Evolutionary conservation across 2,888 invertebrate genomes (phyloP), one percentile per base, ranked within the genome.

Genomic region (Caenorhabditis drosophilae): DNA sequence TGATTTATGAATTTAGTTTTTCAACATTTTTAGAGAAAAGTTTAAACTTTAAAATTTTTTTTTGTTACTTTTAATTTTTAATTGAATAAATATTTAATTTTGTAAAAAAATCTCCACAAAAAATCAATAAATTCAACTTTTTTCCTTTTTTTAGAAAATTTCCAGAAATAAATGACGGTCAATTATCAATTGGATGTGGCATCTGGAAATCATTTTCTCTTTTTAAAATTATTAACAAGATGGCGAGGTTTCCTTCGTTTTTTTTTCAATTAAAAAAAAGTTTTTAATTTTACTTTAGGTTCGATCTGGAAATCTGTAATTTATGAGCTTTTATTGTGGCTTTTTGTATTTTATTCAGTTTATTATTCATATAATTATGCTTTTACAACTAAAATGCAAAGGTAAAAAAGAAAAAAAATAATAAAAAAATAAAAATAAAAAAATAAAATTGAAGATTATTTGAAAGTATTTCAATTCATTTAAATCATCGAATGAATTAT

Each of bases 121-220:
- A 4, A 12, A n/a, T 9, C 36, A n/a, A n/a, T 12, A n/a, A 4
- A n/a, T n/a, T 4, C 36, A 36, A 36, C 4, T 36, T 4, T n/a
- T 4, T 36, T 36, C 7, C n/a, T 4, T 42, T 31, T 31, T 31
- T 31, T 31, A 31, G 6, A 12, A 36, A 7, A 9, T n/a, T n/a
- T 15, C 36, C 16, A 9, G 36, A 36, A 31, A 31, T 31, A 7
- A 6, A 80, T 80, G 80, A 80, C 80, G 1, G 77, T 80, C 9
- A 66, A 68, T n/a, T 80, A 80, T 51, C 77, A 76, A 46, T 54
- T 77, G 44, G 78, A 80, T 50, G 75, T 78, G 11, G 67, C 69
- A 2, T 71, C 75, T 6, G 75, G 72, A n/a, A 67, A 66, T 18
- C 73, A 73, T 42, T 34, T 70, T 15, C 58, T 69, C 1, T 66